A percentile compares a stretch with the other conserved stretches of the same genome.
Conservation (phyloP, 2,888 invertebrate genomes). For the Drosophila mayaguana region DNA sequence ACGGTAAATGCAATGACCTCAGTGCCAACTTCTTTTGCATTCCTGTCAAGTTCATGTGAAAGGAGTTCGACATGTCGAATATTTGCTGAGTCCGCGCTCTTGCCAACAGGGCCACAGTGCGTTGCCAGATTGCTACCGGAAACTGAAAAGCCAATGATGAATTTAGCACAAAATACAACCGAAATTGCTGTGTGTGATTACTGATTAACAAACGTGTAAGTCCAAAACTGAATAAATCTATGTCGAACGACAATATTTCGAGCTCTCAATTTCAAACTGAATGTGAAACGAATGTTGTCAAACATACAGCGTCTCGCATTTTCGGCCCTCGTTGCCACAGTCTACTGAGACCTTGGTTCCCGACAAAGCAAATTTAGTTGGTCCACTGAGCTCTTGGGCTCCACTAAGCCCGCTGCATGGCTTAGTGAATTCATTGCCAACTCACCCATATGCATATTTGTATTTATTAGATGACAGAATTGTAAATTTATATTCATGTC, state of each 20-base stretch:
- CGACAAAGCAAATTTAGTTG: background rate
- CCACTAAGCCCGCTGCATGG: background rate
- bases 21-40: slow-evolving; percentile 9
- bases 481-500: slow-evolving; percentile 1
- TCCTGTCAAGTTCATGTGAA: background rate
- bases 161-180: background rate
- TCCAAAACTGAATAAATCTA: slow-evolving; percentile 8
- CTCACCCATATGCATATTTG: background rate
- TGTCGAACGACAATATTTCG: background rate
- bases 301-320: background rate
- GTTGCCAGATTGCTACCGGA: background rate
- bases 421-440: slow-evolving; percentile 4
- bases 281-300: background rate
- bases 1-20: background rate
- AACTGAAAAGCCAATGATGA: background rate
- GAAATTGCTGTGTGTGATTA: background rate
- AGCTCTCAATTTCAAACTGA: slow-evolving; percentile 3
- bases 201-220: slow-evolving; percentile 1
- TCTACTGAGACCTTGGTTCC: background rate
- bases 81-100: background rate
- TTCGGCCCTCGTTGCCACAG: background rate
- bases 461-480: background rate
- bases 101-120: slow-evolving; percentile 4
- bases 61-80: slow-evolving; percentile 5
- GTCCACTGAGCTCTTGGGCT: background rate